A percentile compares a stretch with the other conserved stretches of the same genome.
These are phyloP conservation scores for Lampris megalopsis DNA, from an alignment of 2,113 vertebrate genomes.

Conservation along the genomic window DNA sequence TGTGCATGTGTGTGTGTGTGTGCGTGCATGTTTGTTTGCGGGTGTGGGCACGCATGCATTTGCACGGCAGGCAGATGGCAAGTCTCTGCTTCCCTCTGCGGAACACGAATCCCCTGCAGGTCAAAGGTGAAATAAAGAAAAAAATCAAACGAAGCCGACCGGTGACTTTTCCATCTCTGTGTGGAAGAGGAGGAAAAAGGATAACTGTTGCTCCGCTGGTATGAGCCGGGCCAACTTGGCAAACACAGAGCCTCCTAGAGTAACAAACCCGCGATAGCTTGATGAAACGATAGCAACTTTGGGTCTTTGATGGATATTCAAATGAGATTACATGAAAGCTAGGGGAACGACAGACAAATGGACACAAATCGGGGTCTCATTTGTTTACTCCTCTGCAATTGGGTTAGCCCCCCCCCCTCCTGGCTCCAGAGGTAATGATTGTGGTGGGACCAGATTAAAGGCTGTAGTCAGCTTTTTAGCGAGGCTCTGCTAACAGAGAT, in stretches of 20 bases:
- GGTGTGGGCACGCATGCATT: background rate
- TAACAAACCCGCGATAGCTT: slow-evolving; percentile 1
- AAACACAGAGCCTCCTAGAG: slow-evolving; percentile 21
- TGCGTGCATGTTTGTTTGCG: background rate
- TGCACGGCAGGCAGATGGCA: background rate
- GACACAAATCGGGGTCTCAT: slow-evolving; percentile 70
- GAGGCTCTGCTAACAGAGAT: slow-evolving; percentile 73
- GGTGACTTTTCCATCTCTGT: slow-evolving; percentile 23
- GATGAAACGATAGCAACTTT: slow-evolving; percentile 69
- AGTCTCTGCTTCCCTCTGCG: background rate
- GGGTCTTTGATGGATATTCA: slow-evolving; percentile 64
- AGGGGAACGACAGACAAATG: slow-evolving; percentile 65
- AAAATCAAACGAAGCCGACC: slow-evolving; percentile 19
- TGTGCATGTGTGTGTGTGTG: background rate
- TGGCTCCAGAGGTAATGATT: slow-evolving; percentile 71
- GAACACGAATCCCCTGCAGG: slow-evolving; percentile 1
- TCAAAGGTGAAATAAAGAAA: slow-evolving; percentile 12
- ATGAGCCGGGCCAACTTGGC: slow-evolving; percentile 25
- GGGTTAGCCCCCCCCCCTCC: slow-evolving; percentile 56
- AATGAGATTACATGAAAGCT: slow-evolving; percentile 69
- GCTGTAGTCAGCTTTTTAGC: slow-evolving; percentile 74
- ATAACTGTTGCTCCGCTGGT: background rate
- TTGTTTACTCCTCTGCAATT: slow-evolving; percentile 72
- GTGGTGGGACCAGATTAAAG: slow-evolving; percentile 72
- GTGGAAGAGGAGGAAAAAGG: slow-evolving; percentile 18